Conservation (phyloP, 2,797 vertebrate genomes). For the Emys orbicularis region DNA sequence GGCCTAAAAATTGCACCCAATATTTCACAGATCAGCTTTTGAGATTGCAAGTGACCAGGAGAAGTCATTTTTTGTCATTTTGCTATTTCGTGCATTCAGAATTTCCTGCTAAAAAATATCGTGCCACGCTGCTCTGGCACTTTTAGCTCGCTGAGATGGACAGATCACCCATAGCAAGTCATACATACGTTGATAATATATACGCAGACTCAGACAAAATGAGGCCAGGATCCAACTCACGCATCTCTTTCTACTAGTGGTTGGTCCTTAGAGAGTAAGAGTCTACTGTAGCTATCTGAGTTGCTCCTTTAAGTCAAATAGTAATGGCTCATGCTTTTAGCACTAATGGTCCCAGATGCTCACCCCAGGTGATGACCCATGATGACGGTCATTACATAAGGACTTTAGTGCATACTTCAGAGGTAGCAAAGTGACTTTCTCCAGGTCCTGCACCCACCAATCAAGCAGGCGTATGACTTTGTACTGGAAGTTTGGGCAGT, state of each 20-base stretch:
- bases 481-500: background rate
- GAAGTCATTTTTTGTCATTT: background rate
- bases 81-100: background rate
- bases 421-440: background rate
- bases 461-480: background rate
- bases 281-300: background rate
- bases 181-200: accelerated
- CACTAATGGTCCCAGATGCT: background rate
- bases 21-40: background rate
- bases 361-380: background rate
- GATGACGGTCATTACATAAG: background rate
- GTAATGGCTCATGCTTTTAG: background rate
- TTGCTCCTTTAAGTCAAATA: too few relatives aligned
- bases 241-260: background rate
- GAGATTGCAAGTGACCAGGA: background rate
- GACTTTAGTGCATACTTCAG: background rate
- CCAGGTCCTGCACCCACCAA: background rate
- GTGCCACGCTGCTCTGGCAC: background rate
- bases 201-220: accelerated
- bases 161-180: accelerated
- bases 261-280: background rate
- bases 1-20: background rate
- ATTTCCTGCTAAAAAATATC: accelerated
- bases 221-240: background rate
- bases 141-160: too few relatives aligned